These are phyloP conservation scores for Phalloptychus januarius DNA, from an alignment of 2,797 vertebrate species.

Conservation along the genomic window DNA sequence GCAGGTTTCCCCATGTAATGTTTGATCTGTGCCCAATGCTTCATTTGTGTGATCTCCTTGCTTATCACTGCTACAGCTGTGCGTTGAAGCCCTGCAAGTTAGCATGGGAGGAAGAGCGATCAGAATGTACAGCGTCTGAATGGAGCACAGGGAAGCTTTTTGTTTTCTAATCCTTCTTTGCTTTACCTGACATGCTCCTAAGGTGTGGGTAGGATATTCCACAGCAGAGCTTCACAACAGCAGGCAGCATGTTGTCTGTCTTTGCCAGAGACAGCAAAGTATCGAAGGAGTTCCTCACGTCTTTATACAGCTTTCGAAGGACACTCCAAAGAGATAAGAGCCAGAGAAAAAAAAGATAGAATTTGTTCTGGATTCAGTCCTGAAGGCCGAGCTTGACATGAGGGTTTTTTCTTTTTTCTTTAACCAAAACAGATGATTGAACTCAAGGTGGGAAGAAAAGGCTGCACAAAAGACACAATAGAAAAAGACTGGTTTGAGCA, in stretches of 20 bases:
- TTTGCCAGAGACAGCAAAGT: conserved; percentile 49
- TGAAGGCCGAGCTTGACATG: conserved; percentile 7
- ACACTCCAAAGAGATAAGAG: conserved; percentile 74
- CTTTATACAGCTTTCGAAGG: conserved; percentile 83
- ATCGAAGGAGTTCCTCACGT: not conserved
- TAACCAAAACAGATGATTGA: conserved; percentile 15
- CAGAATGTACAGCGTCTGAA: not conserved
- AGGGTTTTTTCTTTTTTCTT: not conserved
- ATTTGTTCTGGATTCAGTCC: conserved; percentile 45
- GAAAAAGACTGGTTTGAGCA: not conserved
- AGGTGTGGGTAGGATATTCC: conserved; percentile 86
- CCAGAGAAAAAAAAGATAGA: conserved; percentile 62
- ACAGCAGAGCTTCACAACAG: conserved; percentile 86
- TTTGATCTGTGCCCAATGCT: conserved; percentile 31
- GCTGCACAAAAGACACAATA: conserved; percentile 1
- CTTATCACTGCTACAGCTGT: conserved; percentile 73
- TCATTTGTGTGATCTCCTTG: conserved; percentile 71
- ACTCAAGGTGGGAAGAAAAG: conserved; percentile 11
- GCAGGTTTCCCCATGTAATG: conserved; percentile 24
- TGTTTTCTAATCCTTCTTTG: not conserved
- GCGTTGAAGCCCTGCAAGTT: conserved; percentile 75
- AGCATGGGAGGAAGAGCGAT: not conserved
- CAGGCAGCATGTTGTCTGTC: conserved; percentile 78
- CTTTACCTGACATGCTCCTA: conserved; percentile 78
- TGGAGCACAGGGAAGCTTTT: not conserved